phyloP scores from a whole-genome alignment of 2,888 invertebrate species.

The Parelbella ahira region DNA sequence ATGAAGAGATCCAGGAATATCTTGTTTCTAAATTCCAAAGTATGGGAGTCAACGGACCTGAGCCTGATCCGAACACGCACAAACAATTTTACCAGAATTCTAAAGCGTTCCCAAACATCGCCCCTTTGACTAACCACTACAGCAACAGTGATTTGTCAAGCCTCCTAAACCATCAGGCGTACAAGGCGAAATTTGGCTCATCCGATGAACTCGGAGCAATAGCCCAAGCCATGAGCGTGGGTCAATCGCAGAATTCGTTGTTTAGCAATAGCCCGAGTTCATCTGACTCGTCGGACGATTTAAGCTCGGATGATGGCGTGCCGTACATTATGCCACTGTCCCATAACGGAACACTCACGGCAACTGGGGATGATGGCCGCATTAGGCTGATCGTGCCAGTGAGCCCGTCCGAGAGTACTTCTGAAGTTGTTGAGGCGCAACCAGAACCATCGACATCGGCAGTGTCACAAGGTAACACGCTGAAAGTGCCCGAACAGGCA shows the following conservation, averaged over 20 bases:
- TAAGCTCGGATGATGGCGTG: conserved; percentile 62
- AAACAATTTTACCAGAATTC: conserved; percentile 65
- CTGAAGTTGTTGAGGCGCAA: conserved; percentile 50
- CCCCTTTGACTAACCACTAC: conserved; percentile 56
- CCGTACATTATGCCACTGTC: conserved; percentile 85
- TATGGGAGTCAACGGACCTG: conserved; percentile 47
- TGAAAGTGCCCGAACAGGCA: conserved; percentile 74
- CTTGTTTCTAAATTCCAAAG: conserved; percentile 64
- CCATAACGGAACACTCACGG: conserved; percentile 82
- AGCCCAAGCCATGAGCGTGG: conserved; percentile 61
- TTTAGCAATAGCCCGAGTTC: conserved; percentile 66
- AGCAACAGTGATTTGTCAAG: conserved; percentile 56
- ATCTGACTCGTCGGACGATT: conserved; percentile 66
- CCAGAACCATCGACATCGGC: conserved; percentile 53
- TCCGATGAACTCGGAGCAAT: conserved; percentile 43
- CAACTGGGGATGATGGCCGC: conserved; percentile 82
- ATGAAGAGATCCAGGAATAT: conserved; percentile 66
- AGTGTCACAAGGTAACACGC: conserved; percentile 40
- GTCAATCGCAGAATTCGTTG: conserved; percentile 57
- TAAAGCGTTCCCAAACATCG: conserved; percentile 67
- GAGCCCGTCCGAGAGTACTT: conserved; percentile 66
- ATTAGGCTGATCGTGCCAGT: conserved; percentile 83
- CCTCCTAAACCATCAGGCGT: conserved; percentile 46
- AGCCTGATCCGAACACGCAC: conserved; percentile 45
- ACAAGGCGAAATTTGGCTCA: conserved; percentile 44